Base-by-base conservation (phyloP, 1,140 invertebrate species). In the Neotoxoptera formosana region DNA sequence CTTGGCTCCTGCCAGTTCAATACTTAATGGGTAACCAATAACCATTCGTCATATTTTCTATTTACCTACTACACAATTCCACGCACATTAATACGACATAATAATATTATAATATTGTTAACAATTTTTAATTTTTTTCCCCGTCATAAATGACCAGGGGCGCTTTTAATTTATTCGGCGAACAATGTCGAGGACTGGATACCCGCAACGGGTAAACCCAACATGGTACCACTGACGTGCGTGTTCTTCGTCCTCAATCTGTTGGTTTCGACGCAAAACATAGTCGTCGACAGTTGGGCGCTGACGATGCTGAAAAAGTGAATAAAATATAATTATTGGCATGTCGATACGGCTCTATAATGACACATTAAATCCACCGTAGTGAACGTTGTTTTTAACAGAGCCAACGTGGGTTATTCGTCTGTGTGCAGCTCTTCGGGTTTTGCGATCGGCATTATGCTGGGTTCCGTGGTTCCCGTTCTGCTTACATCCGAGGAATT, bases 261-360 rank as follows among this genome's bases (percentile, higher is more conserved):
- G 94, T 96, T 99, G 91, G 99, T 99, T 23, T 99, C 99, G 1
- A 99, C 99, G n/a, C 99, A 99, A 96, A 99, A 99, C 95, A 99
- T 99, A 95, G 99, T 99, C 90, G 99, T 99, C 1, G 99, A 99
- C 96, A 99, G 99, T 11, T 99, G 99, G 99, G 99, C 99, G 4
- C 95, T 99, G 2, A 99, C 99, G 6, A 99, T 99, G 98, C 96
- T 99, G 6, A 98, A 99, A 95, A 97, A 98, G 97, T 97, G 95
- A 94, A 41, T 30, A 21, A 36, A 56, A 91, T 45, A 67, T 51
- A 30, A 47, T 25, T 41, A 25, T 9, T 47, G 11, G 30, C 8
- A 11, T 86, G 9, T 47, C 11, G 23, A 41, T 14, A 30, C 8
- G 30, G 23, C 36, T 45, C 9, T 25, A 25, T 30, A 25, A 86